These are phyloP conservation scores for Pseudochromis fuscus DNA, from an alignment of 2,797 vertebrate genomes.

Conservation along the genomic window DNA sequence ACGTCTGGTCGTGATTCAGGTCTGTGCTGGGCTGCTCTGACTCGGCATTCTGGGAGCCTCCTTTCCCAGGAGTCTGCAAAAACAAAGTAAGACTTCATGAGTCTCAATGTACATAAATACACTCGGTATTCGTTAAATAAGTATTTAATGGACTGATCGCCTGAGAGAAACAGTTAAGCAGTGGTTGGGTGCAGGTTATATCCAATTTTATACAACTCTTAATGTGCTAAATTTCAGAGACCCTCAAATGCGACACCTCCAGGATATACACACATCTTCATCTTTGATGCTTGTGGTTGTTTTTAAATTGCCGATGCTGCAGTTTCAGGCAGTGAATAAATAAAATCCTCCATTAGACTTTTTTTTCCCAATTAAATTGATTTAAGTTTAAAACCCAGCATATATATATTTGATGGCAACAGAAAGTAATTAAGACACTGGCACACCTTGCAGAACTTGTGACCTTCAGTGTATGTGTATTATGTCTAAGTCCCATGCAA, in stretches of 20 bases:
- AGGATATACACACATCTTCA: background rate
- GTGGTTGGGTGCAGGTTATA: background rate
- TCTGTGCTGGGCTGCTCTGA: slow-evolving; percentile 94
- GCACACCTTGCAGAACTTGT: background rate
- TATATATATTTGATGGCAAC: too few relatives aligned
- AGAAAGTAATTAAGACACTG: background rate
- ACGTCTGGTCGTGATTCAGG: slow-evolving; percentile 93
- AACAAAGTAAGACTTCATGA: slow-evolving; percentile 15
- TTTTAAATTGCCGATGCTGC: background rate
- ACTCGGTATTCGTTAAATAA: background rate
- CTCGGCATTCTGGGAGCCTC: slow-evolving; percentile 94
- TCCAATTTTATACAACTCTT: background rate
- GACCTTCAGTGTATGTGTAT: too few relatives aligned
- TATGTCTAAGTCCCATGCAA: too few relatives aligned
- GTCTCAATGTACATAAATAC: background rate
- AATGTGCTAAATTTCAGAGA: background rate
- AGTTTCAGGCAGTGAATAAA: background rate
- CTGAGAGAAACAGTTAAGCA: background rate
- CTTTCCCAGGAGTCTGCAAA: slow-evolving; percentile 95
- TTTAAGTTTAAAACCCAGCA: too few relatives aligned
- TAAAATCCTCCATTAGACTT: background rate
- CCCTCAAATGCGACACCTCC: background rate
- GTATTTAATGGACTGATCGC: background rate
- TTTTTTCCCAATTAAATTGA: background rate
- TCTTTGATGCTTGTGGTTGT: background rate